phyloP scores from a whole-genome alignment of 1,140 invertebrate genomes.

The Drosophila quadrilineata region DNA sequence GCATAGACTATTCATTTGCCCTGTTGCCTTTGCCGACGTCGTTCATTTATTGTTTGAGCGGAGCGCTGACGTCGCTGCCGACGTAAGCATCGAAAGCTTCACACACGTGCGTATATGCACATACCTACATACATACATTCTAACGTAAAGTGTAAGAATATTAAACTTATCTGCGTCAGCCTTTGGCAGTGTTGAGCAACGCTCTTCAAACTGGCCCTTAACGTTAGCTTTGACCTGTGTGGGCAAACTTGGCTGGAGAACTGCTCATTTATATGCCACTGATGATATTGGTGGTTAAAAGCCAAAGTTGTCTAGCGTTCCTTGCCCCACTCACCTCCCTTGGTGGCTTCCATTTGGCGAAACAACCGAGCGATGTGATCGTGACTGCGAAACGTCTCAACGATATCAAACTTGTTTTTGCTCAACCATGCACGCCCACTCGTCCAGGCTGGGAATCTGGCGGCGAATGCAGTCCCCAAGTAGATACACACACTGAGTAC shows the following conservation, averaged over 20 bases:
- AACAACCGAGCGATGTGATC: constrained; percentile 24
- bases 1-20: constrained; percentile 26
- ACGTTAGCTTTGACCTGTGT: background rate
- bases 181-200: constrained; percentile 42
- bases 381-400: constrained; percentile 20
- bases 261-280: constrained; percentile 51
- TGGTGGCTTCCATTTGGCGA: background rate
- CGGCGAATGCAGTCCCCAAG: too few relatives aligned
- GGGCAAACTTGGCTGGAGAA: constrained; percentile 37
- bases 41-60: constrained; percentile 21
- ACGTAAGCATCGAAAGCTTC: constrained; percentile 4
- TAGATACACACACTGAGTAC: background rate
- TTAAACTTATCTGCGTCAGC: constrained; percentile 28
- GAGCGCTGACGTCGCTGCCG: constrained; percentile 5
- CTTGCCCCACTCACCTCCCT: background rate
- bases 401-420: constrained; percentile 63
- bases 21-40: background rate
- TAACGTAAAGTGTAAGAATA: too few relatives aligned
- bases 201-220: background rate
- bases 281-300: constrained; percentile 41
- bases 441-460: constrained; percentile 18
- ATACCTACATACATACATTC: too few relatives aligned
- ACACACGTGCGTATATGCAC: too few relatives aligned
- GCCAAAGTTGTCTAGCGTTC: constrained; percentile 8
- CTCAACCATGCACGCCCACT: constrained; percentile 47